phyloP scores from a whole-genome alignment of 2,888 invertebrate species.

The Celastrina argiolus region DNA sequence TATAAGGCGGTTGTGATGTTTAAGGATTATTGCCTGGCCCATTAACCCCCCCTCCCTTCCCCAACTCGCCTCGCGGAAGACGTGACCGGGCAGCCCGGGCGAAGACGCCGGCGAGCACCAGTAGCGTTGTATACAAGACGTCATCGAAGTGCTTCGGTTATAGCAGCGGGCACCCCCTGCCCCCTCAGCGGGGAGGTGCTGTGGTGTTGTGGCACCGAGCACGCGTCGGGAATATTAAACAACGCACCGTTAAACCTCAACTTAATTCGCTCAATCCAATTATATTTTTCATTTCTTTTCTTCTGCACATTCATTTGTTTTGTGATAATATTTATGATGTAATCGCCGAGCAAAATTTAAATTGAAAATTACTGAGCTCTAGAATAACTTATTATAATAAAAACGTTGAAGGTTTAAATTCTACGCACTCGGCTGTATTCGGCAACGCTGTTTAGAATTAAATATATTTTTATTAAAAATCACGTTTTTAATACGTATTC shows the following conservation, averaged over 20 bases:
- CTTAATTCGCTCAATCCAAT: background rate
- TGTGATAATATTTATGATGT: conserved; percentile 5
- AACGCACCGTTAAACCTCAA: background rate
- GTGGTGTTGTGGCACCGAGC: background rate
- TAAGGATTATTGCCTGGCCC: conserved; percentile 25
- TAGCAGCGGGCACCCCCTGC: background rate
- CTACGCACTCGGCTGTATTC: background rate
- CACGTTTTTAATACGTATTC: too few relatives aligned
- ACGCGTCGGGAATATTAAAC: background rate
- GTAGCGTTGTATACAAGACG: background rate
- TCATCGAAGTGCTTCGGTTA: background rate
- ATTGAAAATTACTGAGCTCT: background rate
- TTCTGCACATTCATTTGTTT: background rate
- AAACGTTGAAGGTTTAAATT: background rate
- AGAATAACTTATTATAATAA: background rate
- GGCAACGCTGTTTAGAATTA: background rate
- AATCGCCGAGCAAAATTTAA: background rate
- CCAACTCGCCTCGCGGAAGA: background rate
- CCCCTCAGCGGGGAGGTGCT: background rate
- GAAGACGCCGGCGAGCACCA: background rate
- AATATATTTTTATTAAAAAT: background rate
- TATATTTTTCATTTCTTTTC: conserved; percentile 7
- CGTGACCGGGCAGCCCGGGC: background rate
- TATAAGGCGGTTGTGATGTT: background rate
- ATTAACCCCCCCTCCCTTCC: conserved; percentile 12